Base-by-base conservation (phyloP, 2,113 vertebrate genomes). In the Crotalus helleri region DNA sequence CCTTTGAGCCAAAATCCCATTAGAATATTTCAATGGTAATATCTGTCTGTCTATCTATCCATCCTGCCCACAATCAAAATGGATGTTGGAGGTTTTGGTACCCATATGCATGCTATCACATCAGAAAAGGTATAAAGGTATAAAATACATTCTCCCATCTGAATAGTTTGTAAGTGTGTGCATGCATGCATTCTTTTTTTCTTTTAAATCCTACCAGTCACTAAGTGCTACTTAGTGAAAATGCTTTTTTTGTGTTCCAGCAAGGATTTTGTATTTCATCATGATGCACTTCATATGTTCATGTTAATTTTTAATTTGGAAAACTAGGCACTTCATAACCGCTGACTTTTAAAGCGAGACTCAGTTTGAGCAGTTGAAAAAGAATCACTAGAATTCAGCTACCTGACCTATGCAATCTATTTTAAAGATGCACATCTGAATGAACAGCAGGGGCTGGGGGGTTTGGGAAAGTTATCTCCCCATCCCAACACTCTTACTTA, bases 371-470 rank as follows among this genome's bases (percentile, higher is more conserved):
- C 87, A 93, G 93, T 11, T 29, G 29, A 87, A 93, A 95, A 95
- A 74, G 93, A 92, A 94, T 97, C 87, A 29, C 97, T 97, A 96
- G 96, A 97, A 97, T 96, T 93, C 91, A 0, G 93, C 95, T 96
- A 93, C 57, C 33, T 89, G 92, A 92, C 94, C 97, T 97, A 59
- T 90, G 92, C 96, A 97, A 95, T 97, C 97, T 98, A 97, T 97
- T 98, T 98, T 98, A 97, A 98, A 97, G 97, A 97, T 97, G 97
- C 96, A 97, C 97, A 97, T 97, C 95, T 96, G 97, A 97, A 97
- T 96, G 97, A 97, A 94, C 10, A 11, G 26, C n/a, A 74, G 44
- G 9, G 21, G 53, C 24, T 64, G 23, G 85, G 85, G 6, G 57
- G 74, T 26, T 49, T 44, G 53, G n/a, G 51, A 53, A 21, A 58